Base-by-base conservation (phyloP, 2,113 vertebrate genomes). In the Prionailurus bengalensis region DNA sequence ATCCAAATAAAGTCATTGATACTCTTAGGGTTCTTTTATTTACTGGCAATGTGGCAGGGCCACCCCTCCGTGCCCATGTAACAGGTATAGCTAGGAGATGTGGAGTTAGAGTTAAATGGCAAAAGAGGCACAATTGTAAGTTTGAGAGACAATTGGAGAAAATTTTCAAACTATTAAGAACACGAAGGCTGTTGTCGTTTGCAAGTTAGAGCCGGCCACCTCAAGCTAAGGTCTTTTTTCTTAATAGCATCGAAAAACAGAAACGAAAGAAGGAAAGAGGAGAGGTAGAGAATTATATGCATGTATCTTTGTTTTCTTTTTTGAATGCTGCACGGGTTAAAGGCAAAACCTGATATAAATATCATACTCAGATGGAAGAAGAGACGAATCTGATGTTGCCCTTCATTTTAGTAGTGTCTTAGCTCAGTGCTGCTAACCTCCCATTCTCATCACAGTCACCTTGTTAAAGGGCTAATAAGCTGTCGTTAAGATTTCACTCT, bases 71-170 rank as follows among this genome's bases (percentile, higher is more conserved):
- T 88, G 51, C 5, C 73, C 83, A 36, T 74, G 70, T 86, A 95
- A 88, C 5, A 79, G 1, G 39, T 71, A 85, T 71, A 94, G 74
- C 96, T 96, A 87, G 65, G 39, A 89, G 63, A 94, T 63, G 80
- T 81, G 82, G 97, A 93, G 53, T 96, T 93, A 70, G 11, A 91
- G 94, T 27, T 92, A 97, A 96, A 96, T 97, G 97, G 98, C 96
- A 98, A 96, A 66, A 98, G 94, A 97, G 33, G 89, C 29, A 89
- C 71, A 93, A 97, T 97, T 91, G 94, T 83, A 97, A 95, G 21
- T 55, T 94, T 89, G 55, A 31, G 21, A 97, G 98, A 97, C 92
- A 96, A 80, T 39, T 14, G 31, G 36, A 61, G 65, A 90, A 27
- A 71, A 96, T 97, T 65, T 76, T 74, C 42, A 97, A 96, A 31